Evolutionary conservation across 2,113 vertebrate species (phyloP).

Genomic region (Brachyhypopomus occidentalis): DNA sequence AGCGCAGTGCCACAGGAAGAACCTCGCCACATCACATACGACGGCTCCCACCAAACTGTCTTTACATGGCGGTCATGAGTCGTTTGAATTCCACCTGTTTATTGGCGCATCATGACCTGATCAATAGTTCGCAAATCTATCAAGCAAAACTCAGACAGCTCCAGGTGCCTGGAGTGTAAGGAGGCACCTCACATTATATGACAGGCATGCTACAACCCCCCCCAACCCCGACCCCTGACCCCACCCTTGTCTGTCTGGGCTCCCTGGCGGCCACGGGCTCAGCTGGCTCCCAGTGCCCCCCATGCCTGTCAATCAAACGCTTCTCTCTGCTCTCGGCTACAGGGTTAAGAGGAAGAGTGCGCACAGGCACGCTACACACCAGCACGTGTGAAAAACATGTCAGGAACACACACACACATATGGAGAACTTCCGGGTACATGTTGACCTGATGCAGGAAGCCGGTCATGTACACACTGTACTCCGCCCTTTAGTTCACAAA

Average conservation of each 20-base stretch:
- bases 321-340: conserved; percentile 4
- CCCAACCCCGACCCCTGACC: conserved; percentile 21
- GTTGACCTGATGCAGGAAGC: neutral
- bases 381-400: neutral
- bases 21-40: neutral
- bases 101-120: neutral
- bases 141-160: neutral
- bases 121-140: neutral
- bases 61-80: too few species aligned
- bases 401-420: neutral
- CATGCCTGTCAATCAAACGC: conserved; percentile 61
- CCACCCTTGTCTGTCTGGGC: conserved; percentile 48
- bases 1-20: conserved; percentile 3
- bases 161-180: neutral
- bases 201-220: too few species aligned
- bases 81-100: too few species aligned
- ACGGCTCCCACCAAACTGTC: neutral
- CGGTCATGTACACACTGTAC: neutral
- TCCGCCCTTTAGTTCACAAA: neutral
- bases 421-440: neutral
- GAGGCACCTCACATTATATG: too few species aligned
- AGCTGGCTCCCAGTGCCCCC: conserved; percentile 59
- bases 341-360: conserved; percentile 3
- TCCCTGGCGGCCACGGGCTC: conserved; percentile 66
- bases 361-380: neutral